Evolutionary conservation across 1,140 invertebrate genomes (phyloP), one percentile per base, ranked within the genome.

Genomic region (Bradysia coprophila): DNA sequence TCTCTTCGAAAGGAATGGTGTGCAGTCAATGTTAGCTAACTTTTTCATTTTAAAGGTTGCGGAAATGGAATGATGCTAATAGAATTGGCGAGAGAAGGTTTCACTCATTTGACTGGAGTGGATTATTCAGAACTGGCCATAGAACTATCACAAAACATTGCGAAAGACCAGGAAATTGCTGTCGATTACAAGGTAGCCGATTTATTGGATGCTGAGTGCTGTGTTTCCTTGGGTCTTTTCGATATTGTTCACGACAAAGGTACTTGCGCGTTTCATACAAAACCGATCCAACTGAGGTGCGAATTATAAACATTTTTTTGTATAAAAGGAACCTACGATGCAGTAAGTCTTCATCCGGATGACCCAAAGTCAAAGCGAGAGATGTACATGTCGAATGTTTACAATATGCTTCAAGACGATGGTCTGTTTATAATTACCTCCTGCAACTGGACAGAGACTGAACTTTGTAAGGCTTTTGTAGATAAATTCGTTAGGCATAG

Each of bases 321-420:
- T 31, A 8, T n/a, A n/a, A 91, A 92, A 64, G 88, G 92, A 0
- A 95, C 91, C 1, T 95, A 90, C 58, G 89, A 94, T 67, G 88
- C 91, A 0, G 77, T 95, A 33, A 81, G 84, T 54, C 61, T 95
- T 4, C 75, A 73, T 54, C 79, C 81, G 1, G 71, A 79, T 1
- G 65, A 81, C 53, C 60, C 78, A 0, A 65, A 68, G 38, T 54
- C 63, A 22, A 75, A 77, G 46, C 63, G 82, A 41, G 34, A 59
- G 24, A 71, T 62, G 18, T 95, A 94, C 51, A 69, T 81, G 1
- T 48, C 70, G 13, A 81, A 77, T 52, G 64, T 90, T 0, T 41
- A 55, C 2, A 57, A 66, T 8, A 62, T 84, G 42, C 53, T 88
- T 19, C 49, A 53, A n/a, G 50, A 65, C 1, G 51, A 69, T 42